These are phyloP conservation scores for Dermochelys coriacea DNA, from an alignment of 2,797 vertebrate genomes.

Conservation along the genomic window DNA sequence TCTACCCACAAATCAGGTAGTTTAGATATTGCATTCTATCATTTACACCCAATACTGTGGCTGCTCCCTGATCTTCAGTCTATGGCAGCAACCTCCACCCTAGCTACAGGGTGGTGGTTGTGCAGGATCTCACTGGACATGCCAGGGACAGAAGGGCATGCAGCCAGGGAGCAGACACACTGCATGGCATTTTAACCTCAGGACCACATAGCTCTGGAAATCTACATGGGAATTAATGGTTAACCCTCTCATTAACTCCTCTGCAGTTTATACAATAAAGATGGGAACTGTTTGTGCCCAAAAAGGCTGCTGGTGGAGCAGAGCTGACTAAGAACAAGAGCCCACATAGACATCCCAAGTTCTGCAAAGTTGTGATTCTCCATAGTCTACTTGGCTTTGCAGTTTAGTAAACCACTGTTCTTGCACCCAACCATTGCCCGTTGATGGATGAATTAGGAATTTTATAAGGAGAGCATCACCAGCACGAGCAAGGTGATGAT, in stretches of 20 bases:
- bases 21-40: not conserved
- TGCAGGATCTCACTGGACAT: not conserved
- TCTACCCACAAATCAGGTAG: not conserved
- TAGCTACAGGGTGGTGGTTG: not conserved
- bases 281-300: not conserved
- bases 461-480: not conserved
- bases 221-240: not conserved
- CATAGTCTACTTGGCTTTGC: not conserved
- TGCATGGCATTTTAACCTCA: not conserved
- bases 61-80: not conserved
- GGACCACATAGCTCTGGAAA: not conserved
- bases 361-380: not conserved
- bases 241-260: not conserved
- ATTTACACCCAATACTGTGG: not conserved
- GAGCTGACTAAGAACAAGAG: not conserved
- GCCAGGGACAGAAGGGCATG: not conserved
- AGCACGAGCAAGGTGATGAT: not conserved
- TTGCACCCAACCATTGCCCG: not conserved
- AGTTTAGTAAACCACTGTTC: not conserved
- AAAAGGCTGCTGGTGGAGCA: not conserved
- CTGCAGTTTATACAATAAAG: not conserved
- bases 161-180: not conserved
- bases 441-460: not conserved
- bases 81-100: no score
- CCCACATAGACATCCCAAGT: not conserved